These are phyloP conservation scores for Amphipoea oculea DNA, from an alignment of 2,888 invertebrate genomes.

Conservation along the genomic window DNA sequence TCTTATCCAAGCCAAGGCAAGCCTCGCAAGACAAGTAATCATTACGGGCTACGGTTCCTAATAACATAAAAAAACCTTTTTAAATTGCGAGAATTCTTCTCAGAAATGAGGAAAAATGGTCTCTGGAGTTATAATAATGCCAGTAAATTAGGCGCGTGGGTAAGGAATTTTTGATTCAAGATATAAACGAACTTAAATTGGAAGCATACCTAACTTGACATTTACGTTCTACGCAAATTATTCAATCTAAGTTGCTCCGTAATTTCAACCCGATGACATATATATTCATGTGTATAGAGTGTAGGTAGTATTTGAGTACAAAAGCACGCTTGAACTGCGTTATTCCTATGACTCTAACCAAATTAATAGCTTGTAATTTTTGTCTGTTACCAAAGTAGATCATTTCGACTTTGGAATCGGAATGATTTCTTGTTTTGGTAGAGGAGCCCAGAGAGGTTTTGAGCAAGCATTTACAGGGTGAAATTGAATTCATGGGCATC, in stretches of 20 bases:
- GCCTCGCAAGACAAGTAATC: slow-evolving; percentile 35
- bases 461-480: too few relatives aligned
- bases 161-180: slow-evolving; percentile 37
- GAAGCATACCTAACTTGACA: slow-evolving; percentile 37
- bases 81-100: slow-evolving; percentile 42
- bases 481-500: too few relatives aligned
- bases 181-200: slow-evolving; percentile 54
- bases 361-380: neutral
- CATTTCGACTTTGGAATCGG: neutral
- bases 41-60: slow-evolving; percentile 44
- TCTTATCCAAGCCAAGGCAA: too few relatives aligned
- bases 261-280: slow-evolving; percentile 15
- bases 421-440: neutral
- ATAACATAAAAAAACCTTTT: slow-evolving; percentile 47
- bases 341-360: neutral
- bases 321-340: neutral
- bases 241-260: slow-evolving; percentile 55
- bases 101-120: slow-evolving; percentile 51
- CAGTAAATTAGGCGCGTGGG: slow-evolving; percentile 43
- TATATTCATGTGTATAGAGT: neutral
- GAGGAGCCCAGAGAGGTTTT: too few relatives aligned
- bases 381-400: neutral
- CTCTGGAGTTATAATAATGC: slow-evolving; percentile 37
- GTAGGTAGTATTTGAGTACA: neutral
- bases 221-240: slow-evolving; percentile 56